A percentile compares a stretch with the other conserved stretches of the same genome.
phyloP scores from a whole-genome alignment of 2,113 vertebrate genomes.

The Triplophysa rosa region DNA sequence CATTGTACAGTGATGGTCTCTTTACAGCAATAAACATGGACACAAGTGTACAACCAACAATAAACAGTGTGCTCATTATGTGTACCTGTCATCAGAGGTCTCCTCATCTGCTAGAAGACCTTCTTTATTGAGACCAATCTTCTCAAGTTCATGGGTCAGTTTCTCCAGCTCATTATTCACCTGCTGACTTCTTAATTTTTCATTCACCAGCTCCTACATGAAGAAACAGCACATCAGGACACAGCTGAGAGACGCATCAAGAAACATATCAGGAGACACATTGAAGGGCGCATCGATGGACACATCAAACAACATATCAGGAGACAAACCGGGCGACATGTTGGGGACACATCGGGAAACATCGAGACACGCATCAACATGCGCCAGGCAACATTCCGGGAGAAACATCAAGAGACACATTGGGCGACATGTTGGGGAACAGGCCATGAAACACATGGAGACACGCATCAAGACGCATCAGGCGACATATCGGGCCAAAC shows the following conservation, averaged over 20 bases:
- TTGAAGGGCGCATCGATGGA: no score
- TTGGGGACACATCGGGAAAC: not conserved
- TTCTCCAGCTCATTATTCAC: conserved; percentile 97
- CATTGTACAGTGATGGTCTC: no score
- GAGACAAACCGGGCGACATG: not conserved
- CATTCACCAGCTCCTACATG: conserved; percentile 90
- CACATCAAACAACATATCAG: no score
- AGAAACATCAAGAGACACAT: no score
- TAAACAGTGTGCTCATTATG: not conserved
- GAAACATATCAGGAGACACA: not conserved
- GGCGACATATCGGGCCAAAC: not conserved
- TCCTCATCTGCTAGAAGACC: conserved; percentile 91
- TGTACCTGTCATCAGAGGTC: conserved; percentile 88
- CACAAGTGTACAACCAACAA: no score
- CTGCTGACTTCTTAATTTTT: conserved; percentile 94
- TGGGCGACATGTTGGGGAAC: no score
- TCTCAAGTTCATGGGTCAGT: conserved; percentile 94
- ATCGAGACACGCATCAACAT: not conserved
- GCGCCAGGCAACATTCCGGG: no score
- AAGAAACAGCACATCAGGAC: conserved; percentile 30
- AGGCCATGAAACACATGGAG: conserved; percentile 26
- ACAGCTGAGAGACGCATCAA: not conserved
- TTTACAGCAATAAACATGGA: no score
- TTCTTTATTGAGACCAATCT: conserved; percentile 96
- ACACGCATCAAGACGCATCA: not conserved